Evolutionary conservation across 1,140 invertebrate genomes (phyloP).

Genomic region (Bacillus rossius): DNA sequence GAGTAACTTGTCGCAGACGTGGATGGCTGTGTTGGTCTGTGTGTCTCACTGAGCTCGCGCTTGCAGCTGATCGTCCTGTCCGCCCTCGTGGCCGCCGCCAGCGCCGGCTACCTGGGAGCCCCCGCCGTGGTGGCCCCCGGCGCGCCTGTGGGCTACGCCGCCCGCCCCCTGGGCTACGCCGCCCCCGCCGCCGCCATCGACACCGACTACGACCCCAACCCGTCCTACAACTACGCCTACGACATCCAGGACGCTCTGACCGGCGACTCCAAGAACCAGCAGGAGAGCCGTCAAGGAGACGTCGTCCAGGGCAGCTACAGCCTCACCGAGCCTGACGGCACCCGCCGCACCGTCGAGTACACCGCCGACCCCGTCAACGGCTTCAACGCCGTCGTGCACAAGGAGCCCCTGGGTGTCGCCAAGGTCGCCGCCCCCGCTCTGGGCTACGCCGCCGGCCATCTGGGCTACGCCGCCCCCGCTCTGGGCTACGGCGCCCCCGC

Average conservation of each 20-base stretch:
- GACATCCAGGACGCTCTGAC: slow-evolving; percentile 25
- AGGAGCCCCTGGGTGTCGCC: slow-evolving; percentile 14
- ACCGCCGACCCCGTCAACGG: slow-evolving; percentile 30
- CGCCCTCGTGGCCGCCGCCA: slow-evolving; percentile 6
- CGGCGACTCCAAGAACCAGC: slow-evolving; percentile 26
- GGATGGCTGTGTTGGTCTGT: too few relatives aligned
- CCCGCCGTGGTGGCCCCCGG: too few relatives aligned
- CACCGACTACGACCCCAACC: slow-evolving; percentile 18
- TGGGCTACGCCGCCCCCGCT: slow-evolving; percentile 12
- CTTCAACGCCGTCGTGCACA: slow-evolving; percentile 26
- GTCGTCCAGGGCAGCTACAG: slow-evolving; percentile 20
- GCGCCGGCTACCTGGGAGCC: slow-evolving; percentile 13
- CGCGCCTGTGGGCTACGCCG: slow-evolving; percentile 6
- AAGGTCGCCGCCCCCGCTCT: slow-evolving; percentile 24
- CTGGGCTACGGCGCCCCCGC: background rate
- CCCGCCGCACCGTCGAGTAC: slow-evolving; percentile 23
- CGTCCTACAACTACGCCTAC: slow-evolving; percentile 15
- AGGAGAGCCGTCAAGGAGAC: slow-evolving; percentile 18
- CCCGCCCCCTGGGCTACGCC: slow-evolving; percentile 18
- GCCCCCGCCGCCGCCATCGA: slow-evolving; percentile 24
- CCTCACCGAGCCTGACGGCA: slow-evolving; percentile 25
- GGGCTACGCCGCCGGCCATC: slow-evolving; percentile 15
- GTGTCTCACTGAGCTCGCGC: too few relatives aligned
- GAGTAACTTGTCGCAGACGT: too few relatives aligned
- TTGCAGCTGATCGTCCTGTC: too few relatives aligned